A percentile compares a stretch with the other conserved stretches of the same genome.
These are phyloP conservation scores for Mus pahari DNA, from an alignment of 2,113 vertebrate genomes.

Conservation along the genomic window DNA sequence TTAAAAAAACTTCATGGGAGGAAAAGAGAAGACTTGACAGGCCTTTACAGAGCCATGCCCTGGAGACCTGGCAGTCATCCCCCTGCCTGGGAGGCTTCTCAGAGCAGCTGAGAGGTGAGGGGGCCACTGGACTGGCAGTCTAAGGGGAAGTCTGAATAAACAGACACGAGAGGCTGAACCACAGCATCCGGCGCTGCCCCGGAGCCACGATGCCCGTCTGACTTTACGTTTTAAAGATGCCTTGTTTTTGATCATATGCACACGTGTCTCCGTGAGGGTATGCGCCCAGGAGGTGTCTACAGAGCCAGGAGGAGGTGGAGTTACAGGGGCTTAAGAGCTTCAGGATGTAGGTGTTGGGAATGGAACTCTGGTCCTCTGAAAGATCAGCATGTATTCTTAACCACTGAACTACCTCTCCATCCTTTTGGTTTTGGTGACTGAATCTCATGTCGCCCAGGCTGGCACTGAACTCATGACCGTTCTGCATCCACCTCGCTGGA, in stretches of 20 bases:
- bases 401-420: background rate
- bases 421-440: background rate
- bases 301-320: background rate
- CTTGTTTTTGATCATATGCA: background rate
- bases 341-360: background rate
- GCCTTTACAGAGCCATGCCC: background rate
- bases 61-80: background rate
- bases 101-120: background rate
- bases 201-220: background rate
- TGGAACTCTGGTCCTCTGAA: background rate
- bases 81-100: background rate
- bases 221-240: background rate
- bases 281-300: background rate
- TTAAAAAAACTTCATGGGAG: background rate
- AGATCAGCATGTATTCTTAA: background rate
- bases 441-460: background rate
- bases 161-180: accelerated
- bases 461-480: background rate
- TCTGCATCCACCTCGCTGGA: background rate
- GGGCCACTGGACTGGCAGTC: background rate
- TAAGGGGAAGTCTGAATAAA: background rate
- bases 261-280: background rate
- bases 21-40: background rate
- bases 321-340: background rate
- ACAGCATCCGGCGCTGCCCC: background rate